A percentile compares a stretch with the other conserved stretches of the same genome.
Evolutionary conservation across 2,113 vertebrate species (phyloP).

Genomic region (Triplophysa tibetana): DNA sequence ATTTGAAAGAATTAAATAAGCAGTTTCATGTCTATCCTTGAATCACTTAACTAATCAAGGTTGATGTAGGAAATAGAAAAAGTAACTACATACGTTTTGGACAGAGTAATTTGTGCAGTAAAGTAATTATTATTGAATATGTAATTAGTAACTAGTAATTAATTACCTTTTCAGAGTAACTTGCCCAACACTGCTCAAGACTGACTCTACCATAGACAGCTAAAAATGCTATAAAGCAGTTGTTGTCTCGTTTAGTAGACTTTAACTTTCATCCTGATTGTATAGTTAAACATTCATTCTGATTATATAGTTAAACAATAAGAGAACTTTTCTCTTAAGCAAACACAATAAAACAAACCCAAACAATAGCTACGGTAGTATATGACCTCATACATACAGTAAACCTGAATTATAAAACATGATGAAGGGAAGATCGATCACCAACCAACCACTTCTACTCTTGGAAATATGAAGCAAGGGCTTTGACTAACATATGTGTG

Average conservation of each 20-base stretch:
- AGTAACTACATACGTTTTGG: too few relatives aligned
- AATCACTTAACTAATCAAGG: too few relatives aligned
- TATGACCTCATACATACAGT: not conserved
- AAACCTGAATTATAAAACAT: too few relatives aligned
- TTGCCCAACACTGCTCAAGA: not conserved
- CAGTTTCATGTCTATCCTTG: too few relatives aligned
- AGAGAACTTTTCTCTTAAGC: not conserved
- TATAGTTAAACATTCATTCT: not conserved
- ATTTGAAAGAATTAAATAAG: too few relatives aligned
- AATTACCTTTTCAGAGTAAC: too few relatives aligned
- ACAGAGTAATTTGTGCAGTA: too few relatives aligned
- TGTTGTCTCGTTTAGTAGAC: not conserved
- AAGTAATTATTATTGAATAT: too few relatives aligned
- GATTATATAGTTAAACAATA: not conserved
- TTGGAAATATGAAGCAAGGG: not conserved
- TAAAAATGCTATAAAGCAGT: not conserved
- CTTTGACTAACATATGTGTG: conserved; percentile 47
- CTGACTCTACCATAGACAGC: not conserved
- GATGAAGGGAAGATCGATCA: not conserved
- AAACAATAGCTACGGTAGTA: not conserved
- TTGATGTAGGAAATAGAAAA: too few relatives aligned
- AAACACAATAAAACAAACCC: not conserved
- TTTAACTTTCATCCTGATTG: not conserved
- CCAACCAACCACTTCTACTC: not conserved
- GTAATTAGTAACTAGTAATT: too few relatives aligned